Evolutionary conservation across 64 coral and sea anemone species (phyloP), one percentile per base, ranked within the genome.

Genomic region (Astreopora myriophthalma): DNA sequence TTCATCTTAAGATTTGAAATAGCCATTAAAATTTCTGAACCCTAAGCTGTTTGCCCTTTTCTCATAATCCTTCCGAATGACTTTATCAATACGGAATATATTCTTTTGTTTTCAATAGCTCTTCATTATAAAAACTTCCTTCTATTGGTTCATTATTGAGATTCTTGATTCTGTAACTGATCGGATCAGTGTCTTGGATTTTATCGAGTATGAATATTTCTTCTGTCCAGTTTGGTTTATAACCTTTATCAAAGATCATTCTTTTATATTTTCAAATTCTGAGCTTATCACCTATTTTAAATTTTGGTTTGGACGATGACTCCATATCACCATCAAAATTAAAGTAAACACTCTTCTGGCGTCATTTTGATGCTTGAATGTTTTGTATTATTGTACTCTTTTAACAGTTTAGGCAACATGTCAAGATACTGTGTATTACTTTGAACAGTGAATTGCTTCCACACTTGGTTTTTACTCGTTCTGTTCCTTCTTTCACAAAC

Each of bases 401-500:
- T n/a, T n/a, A n/a, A n/a, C n/a, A n/a, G n/a, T n/a, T n/a, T n/a
- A n/a, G n/a, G n/a, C n/a, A n/a, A n/a, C n/a, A n/a, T n/a, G n/a
- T n/a, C n/a, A n/a, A n/a, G n/a, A n/a, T n/a, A n/a, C n/a, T n/a
- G n/a, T n/a, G 64, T 72, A 34, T 55, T 61, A 92, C 44, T 33
- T 23, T 71, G n/a, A 38, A 34, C 62, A 36, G 77, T n/a, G 71
- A 84, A 92, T 24, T 71, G 48, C 36, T 85, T 84, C 62, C 65
- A 92, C 38, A 92, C 52, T 62, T 73, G 84, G 16, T 37, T 61
- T 58, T 92, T 92, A 6, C 84, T 84, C 1, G 89, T 92, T 44
- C 78, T 1, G 36, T 92, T 92, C 77, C 77, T 84, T 58, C 78
- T 49, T 52, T 92, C n/a, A n/a, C n/a, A n/a, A n/a, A n/a, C 89